phyloP scores from a whole-genome alignment of 2,797 vertebrate genomes.

The Leptodactylus fallax region DNA sequence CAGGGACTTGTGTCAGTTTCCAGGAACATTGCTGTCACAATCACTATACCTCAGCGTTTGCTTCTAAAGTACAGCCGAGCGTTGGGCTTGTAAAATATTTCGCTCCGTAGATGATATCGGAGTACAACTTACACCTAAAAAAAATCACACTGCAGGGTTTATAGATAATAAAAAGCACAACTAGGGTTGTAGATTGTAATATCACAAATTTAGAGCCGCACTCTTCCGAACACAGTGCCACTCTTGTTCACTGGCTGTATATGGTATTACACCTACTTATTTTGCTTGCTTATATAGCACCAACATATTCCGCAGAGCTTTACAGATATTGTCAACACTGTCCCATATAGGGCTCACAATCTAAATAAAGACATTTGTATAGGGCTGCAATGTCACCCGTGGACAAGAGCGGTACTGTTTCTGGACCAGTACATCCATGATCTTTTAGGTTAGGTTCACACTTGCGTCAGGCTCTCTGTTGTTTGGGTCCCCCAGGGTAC shows the following conservation, averaged over 20 bases:
- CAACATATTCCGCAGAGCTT: too few species aligned
- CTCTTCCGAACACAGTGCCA: neutral
- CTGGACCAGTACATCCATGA: too few species aligned
- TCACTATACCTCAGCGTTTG: slow-evolving; percentile 10
- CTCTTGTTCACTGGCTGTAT: neutral
- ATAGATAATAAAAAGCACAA: neutral
- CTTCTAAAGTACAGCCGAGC: neutral
- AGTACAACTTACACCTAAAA: neutral
- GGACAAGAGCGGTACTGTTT: neutral
- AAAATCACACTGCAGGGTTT: neutral
- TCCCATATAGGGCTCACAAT: too few species aligned
- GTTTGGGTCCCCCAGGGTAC: too few species aligned
- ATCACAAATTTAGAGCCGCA: neutral
- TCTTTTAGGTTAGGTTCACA: too few species aligned
- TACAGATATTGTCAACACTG: too few species aligned
- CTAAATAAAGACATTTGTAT: too few species aligned
- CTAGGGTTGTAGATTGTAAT: neutral
- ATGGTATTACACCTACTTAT: neutral
- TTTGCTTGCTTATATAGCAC: too few species aligned
- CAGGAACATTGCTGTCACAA: slow-evolving; percentile 26
- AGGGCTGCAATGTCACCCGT: neutral
- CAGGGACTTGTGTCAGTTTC: slow-evolving; percentile 29
- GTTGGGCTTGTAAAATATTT: neutral
- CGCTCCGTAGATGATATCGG: neutral
- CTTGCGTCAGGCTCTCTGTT: too few species aligned